A percentile compares a stretch with the other conserved stretches of the same genome.
Conservation (phyloP, 2,888 invertebrate genomes). For the Eustalomyia histrio region DNA sequence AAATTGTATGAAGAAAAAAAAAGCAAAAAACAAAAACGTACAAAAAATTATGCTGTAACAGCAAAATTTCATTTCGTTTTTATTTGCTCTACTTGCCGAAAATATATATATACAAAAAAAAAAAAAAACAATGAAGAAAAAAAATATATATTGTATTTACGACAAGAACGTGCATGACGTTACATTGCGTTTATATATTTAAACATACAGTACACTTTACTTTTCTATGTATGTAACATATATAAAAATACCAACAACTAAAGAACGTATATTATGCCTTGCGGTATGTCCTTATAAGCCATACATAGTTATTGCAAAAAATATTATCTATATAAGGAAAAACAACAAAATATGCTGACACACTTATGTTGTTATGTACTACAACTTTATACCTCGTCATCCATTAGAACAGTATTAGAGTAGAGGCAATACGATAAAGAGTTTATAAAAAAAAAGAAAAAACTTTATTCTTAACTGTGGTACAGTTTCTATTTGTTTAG, state of each 20-base stretch:
- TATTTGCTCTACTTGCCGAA: conserved; percentile 63
- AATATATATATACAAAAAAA: conserved; percentile 39
- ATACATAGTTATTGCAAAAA: conserved; percentile 32
- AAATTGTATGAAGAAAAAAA: conserved; percentile 34
- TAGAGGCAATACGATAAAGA: background rate
- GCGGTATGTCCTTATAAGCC: conserved; percentile 67
- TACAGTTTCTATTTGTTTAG: conserved; percentile 12
- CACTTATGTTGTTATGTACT: conserved; percentile 52
- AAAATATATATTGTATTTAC: conserved; percentile 58
- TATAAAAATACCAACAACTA: conserved; percentile 9
- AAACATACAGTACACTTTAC: background rate
- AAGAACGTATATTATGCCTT: conserved; percentile 39
- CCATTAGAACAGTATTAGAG: background rate
- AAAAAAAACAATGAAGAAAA: too few species aligned
- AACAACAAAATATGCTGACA: conserved; percentile 57
- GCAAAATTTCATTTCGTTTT: conserved; percentile 70
- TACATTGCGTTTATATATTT: conserved; percentile 21
- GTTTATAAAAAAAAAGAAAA: conserved; percentile 38
- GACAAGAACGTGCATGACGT: conserved; percentile 57
- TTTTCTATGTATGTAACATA: background rate
- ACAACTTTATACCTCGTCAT: conserved; percentile 37
- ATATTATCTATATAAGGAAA: background rate
- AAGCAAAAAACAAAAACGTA: conserved; percentile 30
- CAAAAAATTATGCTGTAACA: conserved; percentile 63
- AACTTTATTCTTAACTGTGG: conserved; percentile 8